phyloP scores from a whole-genome alignment of 2,888 invertebrate species.

The Clistopyga incitator region DNA sequence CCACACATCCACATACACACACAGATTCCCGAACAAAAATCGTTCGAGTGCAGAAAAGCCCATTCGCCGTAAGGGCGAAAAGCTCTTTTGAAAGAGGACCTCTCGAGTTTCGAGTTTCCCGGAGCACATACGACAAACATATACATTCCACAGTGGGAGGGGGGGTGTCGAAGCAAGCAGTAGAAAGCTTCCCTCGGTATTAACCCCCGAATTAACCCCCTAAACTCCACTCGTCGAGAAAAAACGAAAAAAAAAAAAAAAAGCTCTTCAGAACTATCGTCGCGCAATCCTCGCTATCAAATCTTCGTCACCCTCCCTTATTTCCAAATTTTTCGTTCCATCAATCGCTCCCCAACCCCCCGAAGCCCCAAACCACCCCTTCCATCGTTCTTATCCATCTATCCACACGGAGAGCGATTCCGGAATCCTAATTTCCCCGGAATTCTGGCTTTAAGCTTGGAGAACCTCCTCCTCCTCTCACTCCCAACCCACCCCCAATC shows the following conservation, averaged over 20 bases:
- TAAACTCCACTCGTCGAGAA: too few relatives aligned
- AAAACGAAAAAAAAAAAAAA: not conserved
- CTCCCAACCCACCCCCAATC: too few relatives aligned
- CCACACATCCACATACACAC: not conserved
- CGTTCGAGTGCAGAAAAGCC: not conserved
- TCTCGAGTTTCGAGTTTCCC: conserved; percentile 10
- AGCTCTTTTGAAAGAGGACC: conserved; percentile 13
- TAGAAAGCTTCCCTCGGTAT: not conserved
- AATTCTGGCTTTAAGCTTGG: conserved; percentile 70
- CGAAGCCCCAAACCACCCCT: not conserved
- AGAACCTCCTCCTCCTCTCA: too few relatives aligned
- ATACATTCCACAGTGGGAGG: not conserved
- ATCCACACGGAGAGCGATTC: conserved; percentile 27
- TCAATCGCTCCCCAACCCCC: not conserved
- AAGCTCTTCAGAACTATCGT: not conserved
- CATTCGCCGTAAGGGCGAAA: not conserved
- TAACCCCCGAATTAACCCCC: conserved; percentile 7
- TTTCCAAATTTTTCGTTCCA: conserved; percentile 8
- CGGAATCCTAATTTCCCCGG: conserved; percentile 67
- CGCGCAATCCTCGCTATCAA: not conserved
- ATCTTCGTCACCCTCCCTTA: not conserved
- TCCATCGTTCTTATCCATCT: conserved; percentile 4
- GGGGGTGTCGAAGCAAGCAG: not conserved
- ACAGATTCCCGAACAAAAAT: not conserved
- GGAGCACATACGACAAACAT: not conserved